Conservation (phyloP, 2,888 invertebrate species). For the Nymphalis urticae region DNA sequence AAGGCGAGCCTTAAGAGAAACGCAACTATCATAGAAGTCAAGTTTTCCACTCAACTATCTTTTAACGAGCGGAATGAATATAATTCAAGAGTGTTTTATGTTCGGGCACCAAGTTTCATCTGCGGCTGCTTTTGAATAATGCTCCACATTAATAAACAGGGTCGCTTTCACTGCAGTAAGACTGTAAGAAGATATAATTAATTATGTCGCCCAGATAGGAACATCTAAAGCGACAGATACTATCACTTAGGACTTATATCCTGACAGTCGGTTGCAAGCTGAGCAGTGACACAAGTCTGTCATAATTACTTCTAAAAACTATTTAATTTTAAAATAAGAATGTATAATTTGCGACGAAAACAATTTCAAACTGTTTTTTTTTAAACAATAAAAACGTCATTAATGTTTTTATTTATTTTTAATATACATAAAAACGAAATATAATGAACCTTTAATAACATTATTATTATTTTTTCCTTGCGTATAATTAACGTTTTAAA, state of each 20-base stretch:
- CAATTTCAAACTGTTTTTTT: background rate
- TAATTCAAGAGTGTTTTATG: slow-evolving; percentile 67
- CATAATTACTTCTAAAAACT: background rate
- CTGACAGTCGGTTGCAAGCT: slow-evolving; percentile 14
- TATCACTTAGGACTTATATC: slow-evolving; percentile 57
- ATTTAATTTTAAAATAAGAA: background rate
- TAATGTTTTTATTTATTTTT: background rate
- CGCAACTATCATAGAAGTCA: slow-evolving; percentile 60
- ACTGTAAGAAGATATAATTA: slow-evolving; percentile 70
- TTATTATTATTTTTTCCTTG: background rate
- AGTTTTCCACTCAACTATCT: slow-evolving; percentile 63
- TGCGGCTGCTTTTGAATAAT: slow-evolving; percentile 74
- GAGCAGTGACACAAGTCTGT: background rate
- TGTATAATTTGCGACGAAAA: background rate
- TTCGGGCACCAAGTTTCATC: slow-evolving; percentile 66
- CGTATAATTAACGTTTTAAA: slow-evolving; percentile 11
- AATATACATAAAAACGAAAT: background rate
- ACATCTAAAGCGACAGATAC: slow-evolving; percentile 57
- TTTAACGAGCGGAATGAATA: slow-evolving; percentile 45
- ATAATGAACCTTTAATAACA: background rate
- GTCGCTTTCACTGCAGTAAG: slow-evolving; percentile 60
- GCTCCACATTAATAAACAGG: slow-evolving; percentile 75
- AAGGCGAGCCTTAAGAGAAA: slow-evolving; percentile 37
- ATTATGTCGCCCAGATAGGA: slow-evolving; percentile 59
- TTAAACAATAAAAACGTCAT: background rate